Conservation (phyloP, 2,888 invertebrate genomes). For the Leptura quadrifasciata region DNA sequence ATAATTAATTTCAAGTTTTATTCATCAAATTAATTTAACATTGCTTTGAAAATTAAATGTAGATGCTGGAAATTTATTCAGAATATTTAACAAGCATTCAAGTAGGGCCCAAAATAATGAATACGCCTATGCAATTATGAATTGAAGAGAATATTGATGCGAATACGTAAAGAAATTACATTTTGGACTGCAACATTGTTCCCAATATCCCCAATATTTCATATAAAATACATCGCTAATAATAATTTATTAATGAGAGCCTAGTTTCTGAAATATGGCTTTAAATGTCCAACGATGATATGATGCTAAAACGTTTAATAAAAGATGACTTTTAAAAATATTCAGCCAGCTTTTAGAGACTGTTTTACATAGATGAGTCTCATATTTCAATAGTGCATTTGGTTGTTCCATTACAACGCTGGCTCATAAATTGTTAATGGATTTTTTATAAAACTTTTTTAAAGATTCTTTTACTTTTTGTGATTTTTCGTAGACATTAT, state of each 20-base stretch:
- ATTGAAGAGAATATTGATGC: too few species aligned
- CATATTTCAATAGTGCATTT: slow-evolving; percentile 16
- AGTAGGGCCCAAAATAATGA: neutral
- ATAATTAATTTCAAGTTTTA: neutral
- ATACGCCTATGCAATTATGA: too few species aligned
- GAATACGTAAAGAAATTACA: too few species aligned
- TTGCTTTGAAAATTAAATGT: neutral
- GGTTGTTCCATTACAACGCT: slow-evolving; percentile 10
- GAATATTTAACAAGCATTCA: neutral
- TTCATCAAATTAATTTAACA: neutral
- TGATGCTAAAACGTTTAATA: neutral
- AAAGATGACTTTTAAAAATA: neutral
- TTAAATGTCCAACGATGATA: neutral
- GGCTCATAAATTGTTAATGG: slow-evolving; percentile 17
- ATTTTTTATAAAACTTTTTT: neutral
- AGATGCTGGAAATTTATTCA: neutral
- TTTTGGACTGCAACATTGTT: too few species aligned
- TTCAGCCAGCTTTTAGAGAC: slow-evolving; percentile 2
- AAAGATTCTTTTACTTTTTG: neutral
- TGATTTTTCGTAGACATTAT: neutral
- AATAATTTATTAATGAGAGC: too few species aligned
- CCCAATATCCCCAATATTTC: too few species aligned
- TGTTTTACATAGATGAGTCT: neutral
- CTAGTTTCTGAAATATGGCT: too few species aligned
- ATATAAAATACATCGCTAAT: too few species aligned